Evolutionary conservation across 2,797 vertebrate species (phyloP).

Genomic region (Falco naumanni): DNA sequence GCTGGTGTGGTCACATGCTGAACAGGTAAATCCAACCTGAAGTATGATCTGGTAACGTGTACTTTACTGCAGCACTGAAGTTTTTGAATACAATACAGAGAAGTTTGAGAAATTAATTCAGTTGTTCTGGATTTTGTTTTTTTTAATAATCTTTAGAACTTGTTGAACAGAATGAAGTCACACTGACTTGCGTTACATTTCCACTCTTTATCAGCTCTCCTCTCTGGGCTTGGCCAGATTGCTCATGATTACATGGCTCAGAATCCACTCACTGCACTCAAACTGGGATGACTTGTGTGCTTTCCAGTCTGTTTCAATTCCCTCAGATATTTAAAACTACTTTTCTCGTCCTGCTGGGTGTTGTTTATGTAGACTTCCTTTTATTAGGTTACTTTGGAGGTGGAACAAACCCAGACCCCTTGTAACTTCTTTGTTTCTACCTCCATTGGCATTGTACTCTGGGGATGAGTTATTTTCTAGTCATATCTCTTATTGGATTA

Average conservation of each 20-base stretch:
- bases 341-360: not conserved
- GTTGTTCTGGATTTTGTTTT: accelerated
- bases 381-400: not conserved
- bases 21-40: not conserved
- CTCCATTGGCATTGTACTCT: not conserved
- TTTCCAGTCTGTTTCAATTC: not conserved
- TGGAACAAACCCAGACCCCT: not conserved
- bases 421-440: not conserved
- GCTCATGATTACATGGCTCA: not conserved
- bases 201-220: not conserved
- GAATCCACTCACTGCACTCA: not conserved
- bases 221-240: not conserved
- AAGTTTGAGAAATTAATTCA: not conserved
- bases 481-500: not conserved
- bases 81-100: not conserved
- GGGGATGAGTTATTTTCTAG: not conserved
- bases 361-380: not conserved
- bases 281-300: not conserved
- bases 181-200: not conserved
- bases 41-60: not conserved
- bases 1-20: not conserved
- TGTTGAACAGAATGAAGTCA: not conserved
- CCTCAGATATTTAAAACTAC: not conserved
- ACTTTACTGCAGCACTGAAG: not conserved
- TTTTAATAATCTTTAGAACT: not conserved